These are phyloP conservation scores for Rhagologus leucostigma DNA, from an alignment of 2,113 vertebrate species.

Conservation along the genomic window DNA sequence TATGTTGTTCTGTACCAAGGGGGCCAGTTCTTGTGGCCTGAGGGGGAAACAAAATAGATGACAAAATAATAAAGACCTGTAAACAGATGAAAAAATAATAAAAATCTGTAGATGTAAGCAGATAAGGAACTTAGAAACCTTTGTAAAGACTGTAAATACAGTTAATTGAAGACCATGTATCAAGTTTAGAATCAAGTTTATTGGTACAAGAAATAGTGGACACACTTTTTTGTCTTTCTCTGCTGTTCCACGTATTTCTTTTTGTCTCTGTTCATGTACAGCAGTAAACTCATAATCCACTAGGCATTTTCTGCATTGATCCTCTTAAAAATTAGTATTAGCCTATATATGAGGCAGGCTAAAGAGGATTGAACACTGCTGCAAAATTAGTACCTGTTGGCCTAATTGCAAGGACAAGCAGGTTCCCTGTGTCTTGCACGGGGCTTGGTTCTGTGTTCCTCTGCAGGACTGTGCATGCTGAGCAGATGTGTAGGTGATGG, in stretches of 20 bases:
- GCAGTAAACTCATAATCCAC: background rate
- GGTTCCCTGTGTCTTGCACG: background rate
- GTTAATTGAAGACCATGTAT: background rate
- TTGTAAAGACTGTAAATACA: background rate
- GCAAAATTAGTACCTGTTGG: slow-evolving; percentile 22
- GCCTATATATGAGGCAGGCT: slow-evolving; percentile 20
- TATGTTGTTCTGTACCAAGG: background rate
- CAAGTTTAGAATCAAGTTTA: background rate
- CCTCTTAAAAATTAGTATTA: slow-evolving; percentile 55
- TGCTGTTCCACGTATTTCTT: background rate
- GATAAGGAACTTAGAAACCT: background rate
- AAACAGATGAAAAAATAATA: background rate
- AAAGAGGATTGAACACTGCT: slow-evolving; percentile 29
- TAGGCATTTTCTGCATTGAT: slow-evolving; percentile 28
- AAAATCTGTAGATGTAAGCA: background rate
- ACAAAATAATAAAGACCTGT: background rate
- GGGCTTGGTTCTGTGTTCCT: background rate
- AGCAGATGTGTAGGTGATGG: background rate
- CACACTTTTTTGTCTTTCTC: background rate
- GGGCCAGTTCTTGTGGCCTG: background rate
- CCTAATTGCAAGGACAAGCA: background rate
- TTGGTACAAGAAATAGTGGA: background rate
- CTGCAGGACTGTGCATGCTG: rapidly evolving
- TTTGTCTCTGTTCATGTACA: background rate
- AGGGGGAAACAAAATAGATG: background rate